Conservation (phyloP, 2,113 vertebrate species). For the Podocnemis expansa region DNA sequence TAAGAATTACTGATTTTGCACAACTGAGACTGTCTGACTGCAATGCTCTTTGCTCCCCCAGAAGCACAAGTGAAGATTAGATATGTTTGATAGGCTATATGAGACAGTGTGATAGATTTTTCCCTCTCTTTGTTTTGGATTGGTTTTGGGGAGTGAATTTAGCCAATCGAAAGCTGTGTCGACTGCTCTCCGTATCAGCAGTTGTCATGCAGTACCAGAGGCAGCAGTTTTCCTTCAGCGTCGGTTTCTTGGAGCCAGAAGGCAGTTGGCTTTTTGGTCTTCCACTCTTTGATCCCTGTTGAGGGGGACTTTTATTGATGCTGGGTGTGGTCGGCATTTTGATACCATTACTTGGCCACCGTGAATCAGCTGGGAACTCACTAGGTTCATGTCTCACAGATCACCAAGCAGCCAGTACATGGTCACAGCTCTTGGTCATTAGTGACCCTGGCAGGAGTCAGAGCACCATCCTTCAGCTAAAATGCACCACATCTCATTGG, state of each 20-base stretch:
- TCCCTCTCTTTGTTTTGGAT: not conserved
- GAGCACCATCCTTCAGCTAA: not conserved
- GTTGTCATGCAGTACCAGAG: no score
- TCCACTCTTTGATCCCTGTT: not conserved
- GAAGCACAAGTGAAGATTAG: not conserved
- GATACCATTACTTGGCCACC: not conserved
- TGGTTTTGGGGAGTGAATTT: no score
- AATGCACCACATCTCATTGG: not conserved
- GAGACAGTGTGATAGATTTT: not conserved
- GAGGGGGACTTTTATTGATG: not conserved
- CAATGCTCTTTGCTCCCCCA: not conserved
- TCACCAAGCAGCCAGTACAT: not conserved
- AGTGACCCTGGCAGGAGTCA: not conserved
- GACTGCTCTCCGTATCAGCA: no score
- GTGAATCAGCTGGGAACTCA: not conserved
- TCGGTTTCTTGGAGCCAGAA: not conserved
- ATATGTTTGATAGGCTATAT: no score
- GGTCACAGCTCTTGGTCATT: accelerated
- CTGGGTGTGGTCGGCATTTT: not conserved
- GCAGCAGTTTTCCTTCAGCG: no score
- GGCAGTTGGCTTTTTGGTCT: no score
- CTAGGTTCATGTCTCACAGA: not conserved
- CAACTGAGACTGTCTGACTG: not conserved
- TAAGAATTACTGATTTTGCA: accelerated
- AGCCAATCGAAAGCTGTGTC: not conserved